A percentile compares a stretch with the other conserved stretches of the same genome.
These are phyloP conservation scores for Parnassius glacialis DNA, from an alignment of 2,888 invertebrate genomes.

Conservation along the genomic window DNA sequence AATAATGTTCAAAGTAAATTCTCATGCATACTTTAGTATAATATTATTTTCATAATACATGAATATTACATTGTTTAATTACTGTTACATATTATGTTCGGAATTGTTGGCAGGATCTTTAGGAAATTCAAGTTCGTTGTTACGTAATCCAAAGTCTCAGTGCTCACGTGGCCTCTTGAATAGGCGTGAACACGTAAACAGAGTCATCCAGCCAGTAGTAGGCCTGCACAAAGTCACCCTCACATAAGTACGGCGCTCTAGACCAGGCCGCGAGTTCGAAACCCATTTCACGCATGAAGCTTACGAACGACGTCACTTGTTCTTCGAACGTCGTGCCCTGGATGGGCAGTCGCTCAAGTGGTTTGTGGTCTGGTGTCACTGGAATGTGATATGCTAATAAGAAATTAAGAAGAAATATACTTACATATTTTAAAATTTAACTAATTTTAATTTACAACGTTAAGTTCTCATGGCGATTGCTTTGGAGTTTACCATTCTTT, in stretches of 20 bases:
- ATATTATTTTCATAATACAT: too few relatives aligned
- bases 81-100: not conserved
- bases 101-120: not conserved
- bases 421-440: too few relatives aligned
- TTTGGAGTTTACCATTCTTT: too few relatives aligned
- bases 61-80: too few relatives aligned
- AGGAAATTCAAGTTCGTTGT: not conserved
- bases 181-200: conserved; percentile 87
- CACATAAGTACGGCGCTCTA: conserved; percentile 96
- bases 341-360: conserved; percentile 85
- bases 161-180: conserved; percentile 24
- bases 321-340: conserved; percentile 86
- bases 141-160: not conserved
- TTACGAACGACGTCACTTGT: conserved; percentile 88
- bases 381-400: conserved; percentile 30
- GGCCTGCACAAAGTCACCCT: conserved; percentile 95
- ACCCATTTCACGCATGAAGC: conserved; percentile 83
- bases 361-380: conserved; percentile 86
- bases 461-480: too few relatives aligned
- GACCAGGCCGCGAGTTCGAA: conserved; percentile 92
- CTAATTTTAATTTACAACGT: too few relatives aligned
- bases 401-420: not conserved
- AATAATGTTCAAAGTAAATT: not conserved
- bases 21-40: too few relatives aligned
- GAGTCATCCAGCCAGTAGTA: conserved; percentile 96